Evolutionary conservation across 1,140 invertebrate species (phyloP).

Genomic region (Trichogramma pretiosum): DNA sequence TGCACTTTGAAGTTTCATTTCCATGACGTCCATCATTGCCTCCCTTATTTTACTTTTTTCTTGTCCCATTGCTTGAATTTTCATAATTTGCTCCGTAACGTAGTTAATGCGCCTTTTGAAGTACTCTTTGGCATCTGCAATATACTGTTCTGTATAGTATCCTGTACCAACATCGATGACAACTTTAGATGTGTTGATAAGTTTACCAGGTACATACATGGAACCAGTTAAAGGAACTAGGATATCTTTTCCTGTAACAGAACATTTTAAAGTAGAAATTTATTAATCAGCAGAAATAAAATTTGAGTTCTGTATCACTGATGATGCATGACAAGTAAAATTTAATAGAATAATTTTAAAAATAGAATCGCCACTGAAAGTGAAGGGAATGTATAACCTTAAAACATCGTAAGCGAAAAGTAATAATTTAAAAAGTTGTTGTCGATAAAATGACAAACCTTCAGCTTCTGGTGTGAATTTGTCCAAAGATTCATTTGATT

Average conservation of each 20-base stretch:
- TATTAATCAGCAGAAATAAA: too few species aligned
- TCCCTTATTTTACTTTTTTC: slow-evolving; percentile 82
- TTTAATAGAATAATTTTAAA: too few species aligned
- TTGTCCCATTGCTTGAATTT: slow-evolving; percentile 73
- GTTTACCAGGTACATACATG: slow-evolving; percentile 87
- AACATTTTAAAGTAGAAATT: too few species aligned
- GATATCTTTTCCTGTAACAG: slow-evolving; percentile 60
- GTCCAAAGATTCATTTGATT: slow-evolving; percentile 76
- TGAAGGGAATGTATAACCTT: too few species aligned
- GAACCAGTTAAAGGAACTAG: slow-evolving; percentile 86
- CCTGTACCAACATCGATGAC: slow-evolving; percentile 91
- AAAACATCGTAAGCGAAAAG: too few species aligned
- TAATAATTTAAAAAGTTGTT: too few species aligned
- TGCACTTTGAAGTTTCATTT: slow-evolving; percentile 52
- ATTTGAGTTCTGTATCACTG: too few species aligned
- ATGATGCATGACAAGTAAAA: too few species aligned
- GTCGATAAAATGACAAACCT: too few species aligned
- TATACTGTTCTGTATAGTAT: slow-evolving; percentile 86
- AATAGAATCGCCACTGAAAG: too few species aligned
- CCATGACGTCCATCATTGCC: slow-evolving; percentile 62
- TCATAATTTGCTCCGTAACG: slow-evolving; percentile 89
- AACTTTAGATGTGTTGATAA: slow-evolving; percentile 74
- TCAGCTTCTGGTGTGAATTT: slow-evolving; percentile 64
- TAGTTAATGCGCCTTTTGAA: slow-evolving; percentile 86
- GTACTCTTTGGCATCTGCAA: slow-evolving; percentile 77